Conservation (phyloP, 1,140 invertebrate species). For the Gonatopus flavifemur region DNA sequence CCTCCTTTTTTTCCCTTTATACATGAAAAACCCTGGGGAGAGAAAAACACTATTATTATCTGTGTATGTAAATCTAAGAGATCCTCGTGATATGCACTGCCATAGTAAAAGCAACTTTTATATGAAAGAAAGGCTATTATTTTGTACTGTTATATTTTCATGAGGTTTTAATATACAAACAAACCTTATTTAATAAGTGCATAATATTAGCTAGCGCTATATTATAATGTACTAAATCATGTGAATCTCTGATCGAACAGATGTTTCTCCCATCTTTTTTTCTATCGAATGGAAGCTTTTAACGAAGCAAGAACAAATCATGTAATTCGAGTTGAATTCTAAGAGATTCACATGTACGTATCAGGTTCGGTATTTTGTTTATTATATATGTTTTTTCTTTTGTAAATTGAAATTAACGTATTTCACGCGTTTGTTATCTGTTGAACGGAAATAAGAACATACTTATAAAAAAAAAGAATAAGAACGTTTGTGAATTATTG, state of each 20-base stretch:
- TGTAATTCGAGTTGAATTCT: no score
- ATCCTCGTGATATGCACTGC: no score
- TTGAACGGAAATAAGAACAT: slow-evolving; percentile 27
- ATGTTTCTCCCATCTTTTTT: neutral
- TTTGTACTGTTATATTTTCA: slow-evolving; percentile 31
- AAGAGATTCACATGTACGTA: slow-evolving; percentile 13
- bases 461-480: slow-evolving; percentile 20
- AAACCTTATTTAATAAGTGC: slow-evolving; percentile 12
- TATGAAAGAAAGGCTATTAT: slow-evolving; percentile 15
- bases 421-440: slow-evolving; percentile 38
- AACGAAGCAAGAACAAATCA: no score
- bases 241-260: neutral
- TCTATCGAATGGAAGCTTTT: neutral
- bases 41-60: no score
- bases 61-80: no score
- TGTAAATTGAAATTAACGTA: slow-evolving; percentile 24
- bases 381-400: slow-evolving; percentile 12
- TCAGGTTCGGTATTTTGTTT: neutral
- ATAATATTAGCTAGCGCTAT: slow-evolving; percentile 7
- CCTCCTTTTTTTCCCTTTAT: no score
- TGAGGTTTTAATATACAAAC: slow-evolving; percentile 14
- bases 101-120: slow-evolving; percentile 7
- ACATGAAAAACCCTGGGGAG: no score
- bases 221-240: neutral
- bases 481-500: slow-evolving; percentile 40